Evolutionary conservation across 2,888 invertebrate species (phyloP).

Genomic region (Macrophya annulata): DNA sequence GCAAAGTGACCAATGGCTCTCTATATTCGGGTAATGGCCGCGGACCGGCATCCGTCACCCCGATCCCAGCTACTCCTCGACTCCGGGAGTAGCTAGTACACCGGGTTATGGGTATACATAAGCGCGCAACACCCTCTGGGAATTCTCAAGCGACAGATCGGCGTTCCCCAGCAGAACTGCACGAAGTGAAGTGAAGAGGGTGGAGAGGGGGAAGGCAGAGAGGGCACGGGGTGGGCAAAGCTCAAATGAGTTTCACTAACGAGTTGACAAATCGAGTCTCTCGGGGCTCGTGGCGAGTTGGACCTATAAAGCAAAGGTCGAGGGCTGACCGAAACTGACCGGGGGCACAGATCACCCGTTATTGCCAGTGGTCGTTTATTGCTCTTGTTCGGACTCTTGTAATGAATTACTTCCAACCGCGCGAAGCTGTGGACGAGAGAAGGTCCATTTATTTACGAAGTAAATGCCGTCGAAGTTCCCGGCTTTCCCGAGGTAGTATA

Average conservation of each 20-base stretch:
- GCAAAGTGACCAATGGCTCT: constrained; percentile 79
- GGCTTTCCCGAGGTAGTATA: constrained; percentile 22
- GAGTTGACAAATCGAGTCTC: constrained; percentile 80
- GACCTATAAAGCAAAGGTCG: constrained; percentile 78
- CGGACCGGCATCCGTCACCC: constrained; percentile 78
- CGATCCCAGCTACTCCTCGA: constrained; percentile 52
- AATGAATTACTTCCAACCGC: constrained; percentile 74
- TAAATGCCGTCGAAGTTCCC: constrained; percentile 40
- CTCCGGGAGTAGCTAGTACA: constrained; percentile 59
- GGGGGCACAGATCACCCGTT: constrained; percentile 72
- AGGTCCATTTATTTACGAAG: constrained; percentile 53
- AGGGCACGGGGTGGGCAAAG: constrained; percentile 58
- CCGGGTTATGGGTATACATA: constrained; percentile 70
- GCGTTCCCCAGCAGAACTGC: constrained; percentile 51
- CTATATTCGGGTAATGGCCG: constrained; percentile 78
- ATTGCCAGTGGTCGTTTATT: constrained; percentile 76
- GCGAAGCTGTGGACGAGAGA: constrained; percentile 49
- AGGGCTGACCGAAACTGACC: constrained; percentile 63
- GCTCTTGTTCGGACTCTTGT: constrained; percentile 76
- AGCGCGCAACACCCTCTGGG: constrained; percentile 65
- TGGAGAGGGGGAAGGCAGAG: constrained; percentile 17
- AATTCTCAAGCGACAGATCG: constrained; percentile 60
- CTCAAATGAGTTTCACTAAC: constrained; percentile 79
- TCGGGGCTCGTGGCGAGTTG: constrained; percentile 77
- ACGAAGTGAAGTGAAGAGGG: neutral